phyloP scores from a whole-genome alignment of 2,797 vertebrate genomes.

The Cichlasoma orientale region DNA sequence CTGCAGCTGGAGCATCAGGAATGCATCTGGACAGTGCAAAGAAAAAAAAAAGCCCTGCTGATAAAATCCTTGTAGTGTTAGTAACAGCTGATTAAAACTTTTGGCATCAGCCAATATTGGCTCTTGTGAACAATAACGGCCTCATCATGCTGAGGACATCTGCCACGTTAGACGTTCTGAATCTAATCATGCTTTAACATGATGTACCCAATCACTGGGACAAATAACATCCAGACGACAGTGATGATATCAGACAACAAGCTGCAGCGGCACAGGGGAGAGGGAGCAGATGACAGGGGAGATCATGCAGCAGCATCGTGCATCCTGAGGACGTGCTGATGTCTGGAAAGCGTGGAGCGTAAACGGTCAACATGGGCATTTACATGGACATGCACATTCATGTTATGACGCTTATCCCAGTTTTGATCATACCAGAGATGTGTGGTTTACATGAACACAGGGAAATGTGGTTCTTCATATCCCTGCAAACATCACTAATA shows the following conservation, averaged over 20 bases:
- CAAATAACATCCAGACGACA: conserved; percentile 58
- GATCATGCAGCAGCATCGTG: background rate
- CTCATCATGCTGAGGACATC: conserved; percentile 13
- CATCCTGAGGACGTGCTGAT: background rate
- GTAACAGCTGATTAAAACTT: conserved; percentile 9
- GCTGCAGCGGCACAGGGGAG: conserved; percentile 1
- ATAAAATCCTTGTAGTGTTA: background rate
- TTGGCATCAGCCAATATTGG: background rate
- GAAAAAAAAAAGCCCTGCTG: background rate
- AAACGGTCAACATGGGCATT: background rate
- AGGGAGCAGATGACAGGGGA: background rate
- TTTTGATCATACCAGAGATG: background rate
- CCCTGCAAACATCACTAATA: background rate
- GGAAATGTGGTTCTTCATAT: background rate
- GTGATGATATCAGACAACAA: conserved; percentile 17
- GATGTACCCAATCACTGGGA: conserved; percentile 53
- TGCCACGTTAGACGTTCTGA: conserved; percentile 14
- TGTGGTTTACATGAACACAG: background rate
- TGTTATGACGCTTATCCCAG: background rate
- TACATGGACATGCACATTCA: background rate
- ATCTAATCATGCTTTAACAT: conserved; percentile 56
- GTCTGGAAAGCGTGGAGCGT: background rate
- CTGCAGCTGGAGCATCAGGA: background rate
- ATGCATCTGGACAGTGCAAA: no score
- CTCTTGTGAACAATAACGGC: background rate